Base-by-base conservation (phyloP, 2,888 invertebrate species). In the Protodeltote pygarga region DNA sequence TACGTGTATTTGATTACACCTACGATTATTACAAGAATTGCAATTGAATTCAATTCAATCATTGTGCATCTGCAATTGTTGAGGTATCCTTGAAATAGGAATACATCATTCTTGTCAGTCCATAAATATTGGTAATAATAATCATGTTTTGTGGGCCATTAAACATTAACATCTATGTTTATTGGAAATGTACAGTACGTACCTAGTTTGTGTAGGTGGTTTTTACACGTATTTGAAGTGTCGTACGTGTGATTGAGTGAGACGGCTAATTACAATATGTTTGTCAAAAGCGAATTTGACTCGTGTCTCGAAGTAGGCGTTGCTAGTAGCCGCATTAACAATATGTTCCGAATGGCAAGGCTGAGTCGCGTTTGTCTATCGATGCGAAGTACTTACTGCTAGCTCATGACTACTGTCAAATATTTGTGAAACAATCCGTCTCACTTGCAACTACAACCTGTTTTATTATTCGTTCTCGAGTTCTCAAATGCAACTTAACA, bases 311-410 rank as follows among this genome's bases (percentile, higher is more conserved):
- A 41, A 49, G 72, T 77, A 77, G 81, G 82, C 79, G 85, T 79
- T 72, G 70, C 75, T 73, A 59, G 61, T 48, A 44, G 32, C 35
- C 27, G 46, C 31, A 27, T 45, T 61, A 54, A 64, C 63, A 71
- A 72, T 71, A 71, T 68, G 73, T 79, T 81, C 78, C 79, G 73
- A 79, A 77, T 76, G 77, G 73, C 63, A 58, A 54, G 68, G 67
- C 71, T 79, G 84, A 79, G 78, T 77, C 63, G 69, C 65, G 73
- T 69, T 65, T 67, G 73, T 71, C 62, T 70, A 51, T 48, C 65
- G 50, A 63, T 79, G 73, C 72, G 75, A 80, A 80, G 75, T 64
- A 68, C 71, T 68, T 71, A 71, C 54, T 68, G 58, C 70, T 72
- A 67, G 68, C 70, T 74, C 70, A 64, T 67, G 64, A 55, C 42